Base-by-base conservation (phyloP, 2,888 invertebrate species). In the Chrysolina haemoptera region DNA sequence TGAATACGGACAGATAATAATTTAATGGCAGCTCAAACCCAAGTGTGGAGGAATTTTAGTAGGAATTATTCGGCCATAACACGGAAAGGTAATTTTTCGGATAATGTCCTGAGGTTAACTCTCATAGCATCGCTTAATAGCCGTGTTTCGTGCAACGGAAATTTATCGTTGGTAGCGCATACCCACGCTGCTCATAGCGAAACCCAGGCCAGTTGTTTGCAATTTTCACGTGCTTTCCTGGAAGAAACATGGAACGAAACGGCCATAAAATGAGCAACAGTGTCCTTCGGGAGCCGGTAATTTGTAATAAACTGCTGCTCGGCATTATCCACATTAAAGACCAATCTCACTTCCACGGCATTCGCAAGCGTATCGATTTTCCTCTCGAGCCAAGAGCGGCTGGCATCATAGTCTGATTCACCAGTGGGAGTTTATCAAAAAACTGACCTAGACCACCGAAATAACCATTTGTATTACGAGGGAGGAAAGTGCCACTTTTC, bases 281-380 rank as follows among this genome's bases (percentile, higher is more conserved):
- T 20, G 16, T 40, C 41, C 22, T 67, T 20, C 16, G 41, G 53
- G 67, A 50, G 53, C 27, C 12, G 50, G 50, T 50, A 41, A 41
- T 66, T 27, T 35, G 53, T 40, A 53, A 53, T 53, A 40, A 67
- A 53, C 67, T 53, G 40, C 35, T 55, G 53, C 46, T 67, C 40
- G 11, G 40, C 40, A 40, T 27, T 55, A 55, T 55, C 53, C 48
- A 53, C 53, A 67, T 67, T 67, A 53, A 67, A 67, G 53, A 20
- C n/a, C 50, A 63, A 53, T 53, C 53, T 20, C 53, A 53, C 53
- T 53, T 20, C 20, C 20, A 8, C 4, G 35, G 35, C 35, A 35
- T 35, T 35, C 35, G 35, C 8, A 35, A 22, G 35, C 35, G 10
- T 10, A 59, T 59, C 59, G 59, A 59, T 59, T 59, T 59, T 59